These are phyloP conservation scores for Dicaeum eximium DNA, from an alignment of 2,113 vertebrate species.

Conservation along the genomic window DNA sequence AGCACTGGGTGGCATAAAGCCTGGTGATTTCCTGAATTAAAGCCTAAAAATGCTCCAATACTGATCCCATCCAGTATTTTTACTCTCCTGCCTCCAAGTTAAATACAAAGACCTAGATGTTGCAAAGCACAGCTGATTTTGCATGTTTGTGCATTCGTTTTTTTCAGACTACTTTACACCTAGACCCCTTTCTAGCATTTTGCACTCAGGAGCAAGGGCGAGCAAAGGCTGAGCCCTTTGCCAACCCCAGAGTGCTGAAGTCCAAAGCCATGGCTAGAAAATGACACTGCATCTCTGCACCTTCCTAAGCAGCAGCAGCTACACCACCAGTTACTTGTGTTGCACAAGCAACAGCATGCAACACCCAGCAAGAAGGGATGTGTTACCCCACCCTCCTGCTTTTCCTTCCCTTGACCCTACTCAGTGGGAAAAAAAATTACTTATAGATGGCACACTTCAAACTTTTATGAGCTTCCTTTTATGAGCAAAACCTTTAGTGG, in stretches of 20 bases:
- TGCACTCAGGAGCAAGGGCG: background rate
- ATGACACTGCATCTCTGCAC: accelerated
- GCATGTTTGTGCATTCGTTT: accelerated
- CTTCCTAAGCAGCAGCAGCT: background rate
- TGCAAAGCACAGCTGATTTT: background rate
- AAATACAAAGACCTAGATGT: background rate
- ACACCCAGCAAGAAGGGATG: background rate
- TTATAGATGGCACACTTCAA: background rate
- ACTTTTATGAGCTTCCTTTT: background rate
- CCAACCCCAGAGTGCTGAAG: background rate
- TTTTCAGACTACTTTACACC: background rate
- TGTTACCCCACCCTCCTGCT: background rate
- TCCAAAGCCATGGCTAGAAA: background rate
- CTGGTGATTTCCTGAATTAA: background rate
- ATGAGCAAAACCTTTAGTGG: background rate
- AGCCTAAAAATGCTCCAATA: background rate
- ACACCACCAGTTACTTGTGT: accelerated
- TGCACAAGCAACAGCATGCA: background rate
- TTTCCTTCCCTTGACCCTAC: background rate
- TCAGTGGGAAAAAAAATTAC: background rate
- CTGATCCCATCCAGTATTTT: background rate
- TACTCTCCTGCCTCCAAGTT: background rate
- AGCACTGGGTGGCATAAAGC: background rate
- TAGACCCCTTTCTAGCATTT: background rate
- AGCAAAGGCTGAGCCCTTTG: no score